Evolutionary conservation across 2,888 invertebrate genomes (phyloP).

Genomic region (Ditula angustiorana): DNA sequence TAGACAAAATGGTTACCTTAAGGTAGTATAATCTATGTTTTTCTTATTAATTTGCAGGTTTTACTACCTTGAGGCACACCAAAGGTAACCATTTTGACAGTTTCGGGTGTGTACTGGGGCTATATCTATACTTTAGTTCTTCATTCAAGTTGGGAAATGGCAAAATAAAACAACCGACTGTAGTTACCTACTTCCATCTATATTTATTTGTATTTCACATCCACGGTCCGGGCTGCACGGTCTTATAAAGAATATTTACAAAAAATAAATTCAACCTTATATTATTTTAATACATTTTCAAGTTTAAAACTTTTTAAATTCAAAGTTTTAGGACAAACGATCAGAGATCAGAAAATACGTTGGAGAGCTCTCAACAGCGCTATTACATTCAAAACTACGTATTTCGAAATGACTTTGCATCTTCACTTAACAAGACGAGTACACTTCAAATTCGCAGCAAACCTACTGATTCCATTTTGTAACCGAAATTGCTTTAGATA

Average conservation of each 20-base stretch:
- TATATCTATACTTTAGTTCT: too few species aligned
- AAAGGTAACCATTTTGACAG: too few species aligned
- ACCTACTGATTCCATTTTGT: too few species aligned
- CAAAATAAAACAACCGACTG: constrained; percentile 28
- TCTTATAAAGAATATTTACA: constrained; percentile 38
- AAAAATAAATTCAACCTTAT: constrained; percentile 35
- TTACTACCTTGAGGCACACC: too few species aligned
- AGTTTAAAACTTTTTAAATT: constrained; percentile 17
- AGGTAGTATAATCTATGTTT: too few species aligned
- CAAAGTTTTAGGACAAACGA: constrained; percentile 26
- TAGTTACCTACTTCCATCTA: constrained; percentile 30
- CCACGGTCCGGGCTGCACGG: constrained; percentile 27
- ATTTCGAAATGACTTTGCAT: not conserved
- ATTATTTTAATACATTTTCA: constrained; percentile 33
- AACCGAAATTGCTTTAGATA: too few species aligned
- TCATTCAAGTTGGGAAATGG: not conserved
- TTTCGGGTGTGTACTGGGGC: too few species aligned
- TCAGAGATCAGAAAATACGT: constrained; percentile 31
- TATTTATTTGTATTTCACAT: constrained; percentile 38
- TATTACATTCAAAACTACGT: constrained; percentile 11
- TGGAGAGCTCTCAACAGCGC: not conserved
- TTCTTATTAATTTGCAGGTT: too few species aligned
- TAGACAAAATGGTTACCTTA: too few species aligned
- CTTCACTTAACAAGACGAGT: not conserved
- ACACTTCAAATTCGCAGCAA: too few species aligned